Evolutionary conservation across 2,888 invertebrate genomes (phyloP).

Genomic region (Xestobium rufovillosum): DNA sequence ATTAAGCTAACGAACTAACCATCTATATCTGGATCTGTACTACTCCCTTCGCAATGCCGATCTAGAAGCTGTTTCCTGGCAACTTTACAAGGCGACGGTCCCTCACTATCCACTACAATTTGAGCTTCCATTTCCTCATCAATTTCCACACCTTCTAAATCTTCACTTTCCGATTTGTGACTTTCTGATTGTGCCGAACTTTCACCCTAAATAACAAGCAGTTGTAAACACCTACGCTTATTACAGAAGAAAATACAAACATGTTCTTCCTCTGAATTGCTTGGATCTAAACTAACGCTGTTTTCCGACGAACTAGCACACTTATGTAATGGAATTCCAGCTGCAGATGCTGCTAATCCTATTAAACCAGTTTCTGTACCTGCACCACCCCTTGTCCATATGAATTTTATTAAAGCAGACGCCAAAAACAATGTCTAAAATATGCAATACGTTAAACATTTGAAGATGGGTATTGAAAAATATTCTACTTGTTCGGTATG

Average conservation of each 20-base stretch:
- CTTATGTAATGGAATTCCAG: conserved; percentile 46
- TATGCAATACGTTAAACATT: conserved; percentile 18
- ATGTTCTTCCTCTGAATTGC: conserved; percentile 72
- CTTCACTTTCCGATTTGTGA: conserved; percentile 45
- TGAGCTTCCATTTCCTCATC: conserved; percentile 43
- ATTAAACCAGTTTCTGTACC: conserved; percentile 41
- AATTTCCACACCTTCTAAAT: conserved; percentile 43
- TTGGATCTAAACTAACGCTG: conserved; percentile 72
- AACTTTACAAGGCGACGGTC: conserved; percentile 49
- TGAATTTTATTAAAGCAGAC: conserved; percentile 81
- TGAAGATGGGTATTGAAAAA: conserved; percentile 9
- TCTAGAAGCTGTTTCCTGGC: conserved; percentile 33
- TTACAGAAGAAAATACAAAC: conserved; percentile 26
- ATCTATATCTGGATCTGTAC: conserved; percentile 37
- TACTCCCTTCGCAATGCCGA: conserved; percentile 31
- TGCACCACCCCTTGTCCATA: conserved; percentile 72
- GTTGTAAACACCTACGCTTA: conserved; percentile 4
- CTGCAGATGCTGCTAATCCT: conserved; percentile 40
- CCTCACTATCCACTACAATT: conserved; percentile 41
- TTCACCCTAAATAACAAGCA: conserved; percentile 48
- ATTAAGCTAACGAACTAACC: conserved; percentile 22
- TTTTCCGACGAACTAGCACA: conserved; percentile 67
- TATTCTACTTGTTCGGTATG: conserved; percentile 76
- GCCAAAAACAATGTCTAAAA: conserved; percentile 78
- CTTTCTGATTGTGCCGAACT: conserved; percentile 50